Evolutionary conservation across 1,140 invertebrate species (phyloP), one percentile per base, ranked within the genome.

Genomic region (Bombus sylvicola): DNA sequence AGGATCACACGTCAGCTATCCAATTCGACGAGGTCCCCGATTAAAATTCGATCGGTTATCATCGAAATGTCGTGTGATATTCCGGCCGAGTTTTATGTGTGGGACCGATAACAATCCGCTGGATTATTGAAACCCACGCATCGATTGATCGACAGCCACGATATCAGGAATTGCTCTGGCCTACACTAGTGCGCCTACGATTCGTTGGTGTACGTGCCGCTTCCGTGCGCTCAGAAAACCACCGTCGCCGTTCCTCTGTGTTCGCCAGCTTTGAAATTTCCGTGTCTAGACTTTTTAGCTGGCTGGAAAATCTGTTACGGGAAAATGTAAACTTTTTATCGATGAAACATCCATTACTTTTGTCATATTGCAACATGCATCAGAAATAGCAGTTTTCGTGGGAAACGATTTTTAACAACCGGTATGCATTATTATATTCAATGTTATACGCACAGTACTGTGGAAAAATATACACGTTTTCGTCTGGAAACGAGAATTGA

Each of bases 11-110:
- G 86, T 90, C 86, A 88, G 71, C 86, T 68, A 90, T 85, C 76
- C 76, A 87, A 87, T 90, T 88, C 86, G 71, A 80, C 57, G 62
- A 77, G 34, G 74, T 81, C 77, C 69, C 81, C 85, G 89, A 91
- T 91, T 90, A 92, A 91, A 92, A 88, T 92, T 90, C 83, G 83
- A 92, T 86, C 86, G 74, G 87, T 90, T 92, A 92, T 90, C 91
- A 83, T 82, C 75, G 69, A 43, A 68, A 89, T 66, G 89, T 88
- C 79, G 71, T 47, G 83, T 64, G 89, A 90, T 88, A 86, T 90
- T 81, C 66, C 80, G 79, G 64, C 82, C 39, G 82, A 84, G 86
- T 89, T 91, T 89, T 89, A 89, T 88, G 84, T 84, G 81, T 69
- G 84, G 25, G 25, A 39, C 66, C 81, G 90, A 91, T 91, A 91